Evolutionary conservation across 2,113 vertebrate species (phyloP).

Genomic region (Montifringilla adamsi): DNA sequence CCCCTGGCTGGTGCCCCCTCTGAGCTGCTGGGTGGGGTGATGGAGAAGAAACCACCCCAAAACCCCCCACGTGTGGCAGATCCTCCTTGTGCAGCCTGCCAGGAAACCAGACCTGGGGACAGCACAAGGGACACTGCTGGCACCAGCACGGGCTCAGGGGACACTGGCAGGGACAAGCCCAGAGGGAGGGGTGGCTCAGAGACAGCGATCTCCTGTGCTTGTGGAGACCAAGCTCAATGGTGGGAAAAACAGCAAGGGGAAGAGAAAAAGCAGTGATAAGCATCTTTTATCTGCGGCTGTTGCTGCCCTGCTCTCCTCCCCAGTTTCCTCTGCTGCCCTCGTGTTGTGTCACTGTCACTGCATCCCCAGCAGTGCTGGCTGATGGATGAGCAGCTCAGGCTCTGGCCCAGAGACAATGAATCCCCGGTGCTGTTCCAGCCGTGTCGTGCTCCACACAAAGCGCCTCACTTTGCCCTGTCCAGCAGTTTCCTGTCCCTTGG

Average conservation of each 20-base stretch:
- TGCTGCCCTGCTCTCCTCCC: not conserved
- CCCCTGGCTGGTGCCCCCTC: not conserved
- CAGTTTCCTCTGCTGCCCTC: not conserved
- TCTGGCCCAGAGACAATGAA: not conserved
- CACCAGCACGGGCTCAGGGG: not conserved
- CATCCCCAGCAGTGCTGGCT: not conserved
- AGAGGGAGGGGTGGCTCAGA: not conserved
- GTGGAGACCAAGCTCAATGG: not conserved
- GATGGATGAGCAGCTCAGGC: not conserved
- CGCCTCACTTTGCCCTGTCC: not conserved
- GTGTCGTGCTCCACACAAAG: not conserved
- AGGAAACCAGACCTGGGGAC: not conserved
- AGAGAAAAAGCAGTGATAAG: not conserved
- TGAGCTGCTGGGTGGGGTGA: not conserved
- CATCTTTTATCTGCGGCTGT: not conserved
- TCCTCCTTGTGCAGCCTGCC: not conserved
- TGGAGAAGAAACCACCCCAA: not conserved
- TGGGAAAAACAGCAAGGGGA: not conserved
- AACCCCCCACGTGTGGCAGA: not conserved
- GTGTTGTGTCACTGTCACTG: not conserved
- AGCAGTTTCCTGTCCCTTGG: not conserved
- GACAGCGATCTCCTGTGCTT: not conserved
- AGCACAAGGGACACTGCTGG: not conserved
- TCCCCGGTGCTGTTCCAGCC: not conserved
- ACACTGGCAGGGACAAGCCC: not conserved